These are phyloP conservation scores for Acleris holmiana DNA, from an alignment of 2,888 invertebrate species.

Conservation along the genomic window DNA sequence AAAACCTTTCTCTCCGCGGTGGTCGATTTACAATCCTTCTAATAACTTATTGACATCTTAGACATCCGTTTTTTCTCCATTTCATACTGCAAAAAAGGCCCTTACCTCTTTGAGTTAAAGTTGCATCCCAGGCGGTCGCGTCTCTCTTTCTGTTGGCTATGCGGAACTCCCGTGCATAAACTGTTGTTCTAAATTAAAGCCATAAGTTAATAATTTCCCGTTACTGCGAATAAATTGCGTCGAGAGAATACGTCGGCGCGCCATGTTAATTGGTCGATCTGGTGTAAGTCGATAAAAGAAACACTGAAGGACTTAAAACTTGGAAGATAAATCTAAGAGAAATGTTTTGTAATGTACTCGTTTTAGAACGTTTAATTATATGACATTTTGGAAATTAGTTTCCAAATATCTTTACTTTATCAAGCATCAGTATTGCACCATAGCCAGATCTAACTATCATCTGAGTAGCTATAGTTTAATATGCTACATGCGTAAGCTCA, in stretches of 20 bases:
- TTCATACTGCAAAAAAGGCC: conserved; percentile 1
- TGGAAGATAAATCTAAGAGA: no score
- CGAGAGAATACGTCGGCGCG: background rate
- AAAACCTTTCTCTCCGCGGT: conserved; percentile 30
- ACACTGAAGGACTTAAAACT: no score
- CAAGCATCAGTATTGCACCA: no score
- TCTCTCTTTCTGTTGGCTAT: conserved; percentile 19
- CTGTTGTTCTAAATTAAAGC: conserved; percentile 27
- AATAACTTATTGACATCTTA: conserved; percentile 35
- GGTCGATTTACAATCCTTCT: conserved; percentile 34
- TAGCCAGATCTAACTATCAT: no score
- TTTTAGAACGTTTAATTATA: no score
- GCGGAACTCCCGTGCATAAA: conserved; percentile 29
- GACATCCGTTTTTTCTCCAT: conserved; percentile 23
- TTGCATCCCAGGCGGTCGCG: conserved; percentile 7
- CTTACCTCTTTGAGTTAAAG: conserved; percentile 4
- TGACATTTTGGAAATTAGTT: no score
- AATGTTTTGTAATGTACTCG: no score
- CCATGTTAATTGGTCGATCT: background rate
- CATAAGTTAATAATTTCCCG: conserved; percentile 30
- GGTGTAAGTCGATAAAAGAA: no score
- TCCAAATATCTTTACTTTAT: no score
- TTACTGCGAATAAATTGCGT: conserved; percentile 23
- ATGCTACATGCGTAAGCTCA: no score
- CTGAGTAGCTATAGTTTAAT: no score